A percentile compares a stretch with the other conserved stretches of the same genome.
These are phyloP conservation scores for Siniperca chuatsi DNA, from an alignment of 2,113 vertebrate genomes.

Conservation along the genomic window DNA sequence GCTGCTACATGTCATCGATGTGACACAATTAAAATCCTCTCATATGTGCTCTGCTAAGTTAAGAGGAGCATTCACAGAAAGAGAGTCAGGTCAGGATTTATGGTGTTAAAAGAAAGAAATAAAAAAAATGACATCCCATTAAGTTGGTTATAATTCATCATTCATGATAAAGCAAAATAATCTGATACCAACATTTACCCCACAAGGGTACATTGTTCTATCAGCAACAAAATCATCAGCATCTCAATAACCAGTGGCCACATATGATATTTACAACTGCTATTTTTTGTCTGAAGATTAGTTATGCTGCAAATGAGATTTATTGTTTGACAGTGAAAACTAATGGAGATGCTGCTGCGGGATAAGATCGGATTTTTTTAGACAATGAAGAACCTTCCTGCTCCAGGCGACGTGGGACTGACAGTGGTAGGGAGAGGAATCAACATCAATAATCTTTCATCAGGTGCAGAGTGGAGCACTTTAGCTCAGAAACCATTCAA, in stretches of 20 bases:
- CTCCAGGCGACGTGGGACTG: conserved; percentile 74
- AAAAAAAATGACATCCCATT: conserved; percentile 18
- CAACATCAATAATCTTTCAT: conserved; percentile 88
- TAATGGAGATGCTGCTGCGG: conserved; percentile 75
- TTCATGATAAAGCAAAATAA: conserved; percentile 47
- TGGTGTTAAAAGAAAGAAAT: conserved; percentile 24
- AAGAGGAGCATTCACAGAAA: conserved; percentile 11
- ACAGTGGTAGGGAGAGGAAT: conserved; percentile 78
- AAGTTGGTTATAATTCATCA: conserved; percentile 57
- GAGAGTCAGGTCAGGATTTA: conserved; percentile 35
- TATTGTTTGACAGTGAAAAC: conserved; percentile 75
- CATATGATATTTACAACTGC: conserved; percentile 57
- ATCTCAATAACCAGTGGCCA: conserved; percentile 57
- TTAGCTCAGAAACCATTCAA: conserved; percentile 79
- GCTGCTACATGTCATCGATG: conserved; percentile 73
- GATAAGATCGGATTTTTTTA: conserved; percentile 80
- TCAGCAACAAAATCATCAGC: conserved; percentile 37
- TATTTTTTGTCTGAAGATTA: conserved; percentile 75
- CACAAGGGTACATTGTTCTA: conserved; percentile 45
- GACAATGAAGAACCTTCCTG: conserved; percentile 83
- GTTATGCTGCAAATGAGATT: conserved; percentile 82
- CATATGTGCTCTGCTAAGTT: conserved; percentile 35
- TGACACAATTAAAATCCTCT: conserved; percentile 80
- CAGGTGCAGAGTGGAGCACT: conserved; percentile 77
- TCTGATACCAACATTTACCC: conserved; percentile 24